Percentiles rank a stretch among this genome's conserved stretches.
These are phyloP conservation scores for Fragum sueziense DNA, from an alignment of 2,888 invertebrate species.

Conservation along the genomic window DNA sequence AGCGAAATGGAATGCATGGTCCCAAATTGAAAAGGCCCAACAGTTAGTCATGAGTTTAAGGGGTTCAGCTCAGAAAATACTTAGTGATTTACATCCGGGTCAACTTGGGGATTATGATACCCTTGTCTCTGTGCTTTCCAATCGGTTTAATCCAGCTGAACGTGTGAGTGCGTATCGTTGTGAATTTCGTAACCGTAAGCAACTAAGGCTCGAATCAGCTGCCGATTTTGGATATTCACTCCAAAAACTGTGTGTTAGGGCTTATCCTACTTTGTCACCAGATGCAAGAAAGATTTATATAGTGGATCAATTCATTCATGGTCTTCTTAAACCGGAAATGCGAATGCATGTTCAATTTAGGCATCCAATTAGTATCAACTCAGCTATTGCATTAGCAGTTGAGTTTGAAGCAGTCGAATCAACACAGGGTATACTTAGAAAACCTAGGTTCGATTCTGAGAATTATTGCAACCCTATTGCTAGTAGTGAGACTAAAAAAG, in stretches of 20 bases:
- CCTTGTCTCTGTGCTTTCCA: background rate
- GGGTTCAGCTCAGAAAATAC: conserved; percentile 3
- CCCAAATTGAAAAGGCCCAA: conserved; percentile 10
- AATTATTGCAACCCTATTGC: background rate
- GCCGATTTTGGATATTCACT: conserved; percentile 32
- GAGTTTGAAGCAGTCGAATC: conserved; percentile 37
- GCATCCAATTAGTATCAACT: conserved; percentile 17
- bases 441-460: conserved; percentile 24
- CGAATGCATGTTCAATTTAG: conserved; percentile 37
- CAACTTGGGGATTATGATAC: background rate
- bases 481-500: background rate
- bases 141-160: conserved; percentile 27
- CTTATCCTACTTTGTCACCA: conserved; percentile 16
- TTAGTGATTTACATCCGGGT: conserved; percentile 9
- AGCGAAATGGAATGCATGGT: conserved; percentile 54
- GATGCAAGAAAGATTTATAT: conserved; percentile 31
- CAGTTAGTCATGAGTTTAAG: conserved; percentile 8
- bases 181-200: conserved; percentile 34
- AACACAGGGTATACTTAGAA: conserved; percentile 26
- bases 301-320: conserved; percentile 33
- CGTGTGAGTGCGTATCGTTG: conserved; percentile 30
- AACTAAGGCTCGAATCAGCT: conserved; percentile 8
- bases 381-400: conserved; percentile 32
- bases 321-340: conserved; percentile 27
- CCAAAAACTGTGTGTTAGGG: conserved; percentile 31